Evolutionary conservation across 1,140 invertebrate species (phyloP).

Genomic region (Helicoverpa zea): DNA sequence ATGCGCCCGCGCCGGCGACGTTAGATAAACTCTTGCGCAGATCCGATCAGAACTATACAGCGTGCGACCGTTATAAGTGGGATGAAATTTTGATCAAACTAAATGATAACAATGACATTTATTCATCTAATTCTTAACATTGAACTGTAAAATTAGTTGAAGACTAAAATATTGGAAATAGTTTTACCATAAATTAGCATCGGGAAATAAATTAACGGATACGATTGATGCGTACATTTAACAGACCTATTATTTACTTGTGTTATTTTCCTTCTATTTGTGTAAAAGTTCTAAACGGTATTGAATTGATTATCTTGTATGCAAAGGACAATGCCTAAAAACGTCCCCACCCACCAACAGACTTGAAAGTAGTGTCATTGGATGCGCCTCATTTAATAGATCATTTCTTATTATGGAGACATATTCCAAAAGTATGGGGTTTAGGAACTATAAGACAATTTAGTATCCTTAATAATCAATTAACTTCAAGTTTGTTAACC

Average conservation of each 20-base stretch:
- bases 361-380: too few species aligned
- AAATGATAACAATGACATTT: slow-evolving; percentile 39
- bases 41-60: slow-evolving; percentile 51
- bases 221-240: background rate
- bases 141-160: background rate
- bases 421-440: too few species aligned
- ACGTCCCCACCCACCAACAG: too few species aligned
- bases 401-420: too few species aligned
- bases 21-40: slow-evolving; percentile 54
- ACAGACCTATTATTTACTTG: background rate
- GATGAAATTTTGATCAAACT: slow-evolving; percentile 36
- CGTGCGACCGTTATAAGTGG: slow-evolving; percentile 39
- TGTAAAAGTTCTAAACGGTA: slow-evolving; percentile 1
- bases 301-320: slow-evolving; percentile 44
- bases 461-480: too few species aligned
- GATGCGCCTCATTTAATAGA: too few species aligned
- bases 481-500: too few species aligned
- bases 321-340: too few species aligned
- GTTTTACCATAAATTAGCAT: background rate
- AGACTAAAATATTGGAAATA: background rate
- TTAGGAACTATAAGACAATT: too few species aligned
- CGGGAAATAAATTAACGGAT: background rate
- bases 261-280: slow-evolving; percentile 17
- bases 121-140: slow-evolving; percentile 19
- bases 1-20: slow-evolving; percentile 49